These are phyloP conservation scores for Trididemnum clinides DNA, from an alignment of 23 tunicate species.

Conservation along the genomic window DNA sequence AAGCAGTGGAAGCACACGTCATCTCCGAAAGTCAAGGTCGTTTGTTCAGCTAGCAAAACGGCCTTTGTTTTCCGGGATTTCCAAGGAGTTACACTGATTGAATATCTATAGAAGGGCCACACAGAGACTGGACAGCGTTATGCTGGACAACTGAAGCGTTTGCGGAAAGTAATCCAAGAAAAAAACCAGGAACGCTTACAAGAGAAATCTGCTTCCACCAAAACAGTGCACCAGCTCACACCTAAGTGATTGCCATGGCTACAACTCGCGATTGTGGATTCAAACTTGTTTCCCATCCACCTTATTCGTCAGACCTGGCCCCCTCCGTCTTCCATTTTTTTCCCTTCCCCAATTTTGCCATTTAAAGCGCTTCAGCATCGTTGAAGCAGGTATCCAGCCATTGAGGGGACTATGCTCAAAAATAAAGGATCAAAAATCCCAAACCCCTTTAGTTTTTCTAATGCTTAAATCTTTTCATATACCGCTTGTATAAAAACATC, in stretches of 20 bases:
- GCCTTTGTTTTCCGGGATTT: not conserved
- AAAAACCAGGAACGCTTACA: constrained; percentile 20
- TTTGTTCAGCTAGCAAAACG: not conserved
- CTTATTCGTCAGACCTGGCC: constrained; percentile 31
- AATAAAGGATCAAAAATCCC: not conserved
- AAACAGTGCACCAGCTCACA: constrained; percentile 27
- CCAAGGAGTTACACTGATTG: not conserved
- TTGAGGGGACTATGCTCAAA: constrained; percentile 11
- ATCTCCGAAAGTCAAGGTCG: not conserved
- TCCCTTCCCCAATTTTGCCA: too few species aligned
- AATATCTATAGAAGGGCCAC: constrained; percentile 14
- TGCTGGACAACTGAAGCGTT: not conserved
- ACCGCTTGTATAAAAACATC: too few species aligned
- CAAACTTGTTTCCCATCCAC: constrained; percentile 1
- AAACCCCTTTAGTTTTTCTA: too few species aligned
- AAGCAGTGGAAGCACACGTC: not conserved
- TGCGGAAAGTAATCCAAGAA: not conserved
- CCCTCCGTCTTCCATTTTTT: not conserved
- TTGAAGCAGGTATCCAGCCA: constrained; percentile 16
- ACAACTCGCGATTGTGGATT: constrained; percentile 9
- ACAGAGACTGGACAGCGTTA: constrained; percentile 14
- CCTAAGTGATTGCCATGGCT: constrained; percentile 21
- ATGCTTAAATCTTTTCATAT: too few species aligned
- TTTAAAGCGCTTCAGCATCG: constrained; percentile 14
- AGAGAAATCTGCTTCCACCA: not conserved